Percentiles rank a stretch among this genome's conserved stretches.
Conservation (phyloP, 1,140 invertebrate genomes). For the Zaprionus camerounensis region DNA sequence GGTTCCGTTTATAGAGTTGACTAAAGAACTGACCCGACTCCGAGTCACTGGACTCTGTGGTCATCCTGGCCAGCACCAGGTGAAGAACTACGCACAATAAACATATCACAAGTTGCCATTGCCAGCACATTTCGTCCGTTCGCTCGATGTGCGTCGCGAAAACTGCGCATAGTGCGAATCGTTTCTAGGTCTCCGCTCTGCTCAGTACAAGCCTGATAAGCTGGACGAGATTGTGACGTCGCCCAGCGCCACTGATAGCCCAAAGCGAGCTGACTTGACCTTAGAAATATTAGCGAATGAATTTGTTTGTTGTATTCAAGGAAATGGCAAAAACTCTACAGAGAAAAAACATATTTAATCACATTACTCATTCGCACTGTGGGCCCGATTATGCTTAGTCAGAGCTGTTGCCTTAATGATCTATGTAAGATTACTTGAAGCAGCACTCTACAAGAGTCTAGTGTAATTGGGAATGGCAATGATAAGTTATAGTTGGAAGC, state of each 20-base stretch:
- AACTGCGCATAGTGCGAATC: constrained; percentile 55
- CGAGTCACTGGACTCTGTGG: constrained; percentile 8
- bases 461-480: neutral
- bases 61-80: constrained; percentile 11
- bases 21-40: constrained; percentile 56
- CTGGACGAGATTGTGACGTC: constrained; percentile 35
- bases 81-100: constrained; percentile 1
- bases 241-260: constrained; percentile 14
- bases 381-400: constrained; percentile 9
- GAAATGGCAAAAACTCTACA: neutral
- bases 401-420: neutral
- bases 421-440: neutral
- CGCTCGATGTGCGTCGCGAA: constrained; percentile 53
- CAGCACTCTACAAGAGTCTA: neutral
- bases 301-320: constrained; percentile 22
- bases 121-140: constrained; percentile 47
- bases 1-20: constrained; percentile 57
- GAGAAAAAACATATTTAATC: constrained; percentile 8
- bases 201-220: constrained; percentile 56
- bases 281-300: constrained; percentile 48
- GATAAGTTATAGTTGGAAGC: neutral
- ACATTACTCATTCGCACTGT: constrained; percentile 53
- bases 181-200: constrained; percentile 16
- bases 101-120: constrained; percentile 43
- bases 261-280: constrained; percentile 51